Evolutionary conservation across 2,797 vertebrate genomes (phyloP).

Genomic region (Pangasius krempfi): DNA sequence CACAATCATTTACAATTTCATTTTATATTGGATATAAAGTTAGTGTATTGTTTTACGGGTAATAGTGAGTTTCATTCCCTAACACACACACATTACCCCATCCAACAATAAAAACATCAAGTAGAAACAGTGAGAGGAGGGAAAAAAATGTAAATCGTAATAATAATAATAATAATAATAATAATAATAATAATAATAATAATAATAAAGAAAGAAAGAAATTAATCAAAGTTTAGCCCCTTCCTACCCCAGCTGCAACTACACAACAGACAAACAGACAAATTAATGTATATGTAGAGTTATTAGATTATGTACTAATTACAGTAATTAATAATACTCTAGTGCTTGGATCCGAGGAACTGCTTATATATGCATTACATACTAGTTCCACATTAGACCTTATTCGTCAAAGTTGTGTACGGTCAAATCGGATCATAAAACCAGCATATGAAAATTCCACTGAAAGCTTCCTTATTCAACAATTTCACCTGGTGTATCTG

Average conservation of each 20-base stretch:
- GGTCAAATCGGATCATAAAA: not conserved
- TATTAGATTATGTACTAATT: not conserved
- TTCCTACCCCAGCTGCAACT: not conserved
- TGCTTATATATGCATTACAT: not conserved
- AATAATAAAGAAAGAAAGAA: not conserved
- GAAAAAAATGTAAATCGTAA: not conserved
- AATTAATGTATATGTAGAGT: not conserved
- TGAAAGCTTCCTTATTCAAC: not conserved
- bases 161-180: not conserved
- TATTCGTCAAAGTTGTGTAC: not conserved
- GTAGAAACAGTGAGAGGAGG: not conserved
- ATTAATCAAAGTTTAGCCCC: not conserved
- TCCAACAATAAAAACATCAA: slow-evolving; percentile 19
- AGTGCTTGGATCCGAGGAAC: not conserved
- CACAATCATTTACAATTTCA: slow-evolving; percentile 34
- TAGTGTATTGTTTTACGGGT: slow-evolving; percentile 28
- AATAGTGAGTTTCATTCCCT: slow-evolving; percentile 14
- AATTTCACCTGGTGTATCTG: not conserved
- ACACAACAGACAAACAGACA: not conserved
- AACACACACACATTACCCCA: not conserved
- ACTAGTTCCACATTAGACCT: not conserved
- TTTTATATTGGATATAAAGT: slow-evolving; percentile 24
- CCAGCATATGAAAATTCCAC: too few relatives aligned
- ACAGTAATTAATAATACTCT: not conserved
- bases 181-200: not conserved